Percentiles rank a stretch among this genome's conserved stretches.
Conservation (phyloP, 2,113 vertebrate genomes). For the Sprattus sprattus region DNA sequence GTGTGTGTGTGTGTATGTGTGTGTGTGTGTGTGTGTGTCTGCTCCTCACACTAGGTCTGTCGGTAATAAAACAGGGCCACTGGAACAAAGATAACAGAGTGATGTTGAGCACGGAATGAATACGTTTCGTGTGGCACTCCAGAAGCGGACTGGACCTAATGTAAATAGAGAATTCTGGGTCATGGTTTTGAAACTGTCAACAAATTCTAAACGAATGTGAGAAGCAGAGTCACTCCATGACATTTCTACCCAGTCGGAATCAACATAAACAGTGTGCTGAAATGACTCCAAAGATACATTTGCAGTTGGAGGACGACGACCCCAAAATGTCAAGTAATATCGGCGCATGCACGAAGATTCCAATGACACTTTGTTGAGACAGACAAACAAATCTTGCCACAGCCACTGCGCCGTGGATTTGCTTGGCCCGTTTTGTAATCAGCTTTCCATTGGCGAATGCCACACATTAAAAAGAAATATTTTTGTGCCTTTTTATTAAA, state of each 20-base stretch:
- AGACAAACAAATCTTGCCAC: not conserved
- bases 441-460: not conserved
- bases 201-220: conserved; percentile 4
- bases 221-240: not conserved
- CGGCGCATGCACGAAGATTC: not conserved
- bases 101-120: conserved; percentile 6
- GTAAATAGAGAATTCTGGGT: conserved; percentile 8
- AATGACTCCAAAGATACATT: conserved; percentile 4
- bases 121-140: not conserved
- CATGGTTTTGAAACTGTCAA: conserved; percentile 6
- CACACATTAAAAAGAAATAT: not conserved
- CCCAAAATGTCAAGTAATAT: conserved; percentile 18
- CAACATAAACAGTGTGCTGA: conserved; percentile 10
- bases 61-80: conserved; percentile 1
- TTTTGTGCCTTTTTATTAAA: not conserved
- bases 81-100: not conserved
- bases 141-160: not conserved
- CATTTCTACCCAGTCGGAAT: not conserved
- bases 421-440: not conserved
- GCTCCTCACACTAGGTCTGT: conserved; percentile 7
- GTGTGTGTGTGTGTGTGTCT: too few relatives aligned
- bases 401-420: not conserved
- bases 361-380: conserved; percentile 17
- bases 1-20: too few relatives aligned
- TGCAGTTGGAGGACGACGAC: conserved; percentile 6